Evolutionary conservation across 2,888 invertebrate genomes (phyloP), one percentile per base, ranked within the genome.

Genomic region (Lathronympha strigana): DNA sequence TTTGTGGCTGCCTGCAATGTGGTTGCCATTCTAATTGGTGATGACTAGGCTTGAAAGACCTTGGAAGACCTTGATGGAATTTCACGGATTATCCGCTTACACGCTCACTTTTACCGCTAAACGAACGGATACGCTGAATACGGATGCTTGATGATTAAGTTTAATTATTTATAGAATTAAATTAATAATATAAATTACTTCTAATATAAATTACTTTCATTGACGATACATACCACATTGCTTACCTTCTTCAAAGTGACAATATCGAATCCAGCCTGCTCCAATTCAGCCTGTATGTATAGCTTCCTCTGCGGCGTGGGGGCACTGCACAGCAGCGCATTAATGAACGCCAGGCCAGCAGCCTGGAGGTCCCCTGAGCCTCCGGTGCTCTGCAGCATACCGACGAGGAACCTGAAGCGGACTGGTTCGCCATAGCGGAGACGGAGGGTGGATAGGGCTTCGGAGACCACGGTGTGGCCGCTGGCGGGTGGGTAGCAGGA

Each of bases 391-490:
- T 95, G 95, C 66, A 98, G 93, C 94, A 98, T 97, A 1, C 98
- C 98, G 6, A 97, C 95, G 0, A 98, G 93, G 80, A 98, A 96
- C 68, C 98, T 94, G 87, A 98, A 98, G 79, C 98, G 94, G 5
- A 98, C 98, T 0, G 98, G 98, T 82, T 98, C 98, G 3, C 97
- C 98, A 80, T 97, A 97, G 67, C 97, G 94, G 5, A 98, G 92
- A 38, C 98, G 93, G 60, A 98, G 92, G 0, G 98, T 97, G 0
- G 98, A 97, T 71, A 98, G 93, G 0, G 98, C 97, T 84, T 98
- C 98, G 0, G 98, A 96, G 15, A 98, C 97, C 69, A 96, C 95
- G 40, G 95, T 94, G 87, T 98, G 97, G 0, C 98, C 98, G 62
- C 93, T 93, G 0, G 93, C 94, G 8, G 94, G 93, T 13, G 94